A percentile compares a stretch with the other conserved stretches of the same genome.
phyloP scores from a whole-genome alignment of 2,113 vertebrate species.

The Atrichornis clamosus region DNA sequence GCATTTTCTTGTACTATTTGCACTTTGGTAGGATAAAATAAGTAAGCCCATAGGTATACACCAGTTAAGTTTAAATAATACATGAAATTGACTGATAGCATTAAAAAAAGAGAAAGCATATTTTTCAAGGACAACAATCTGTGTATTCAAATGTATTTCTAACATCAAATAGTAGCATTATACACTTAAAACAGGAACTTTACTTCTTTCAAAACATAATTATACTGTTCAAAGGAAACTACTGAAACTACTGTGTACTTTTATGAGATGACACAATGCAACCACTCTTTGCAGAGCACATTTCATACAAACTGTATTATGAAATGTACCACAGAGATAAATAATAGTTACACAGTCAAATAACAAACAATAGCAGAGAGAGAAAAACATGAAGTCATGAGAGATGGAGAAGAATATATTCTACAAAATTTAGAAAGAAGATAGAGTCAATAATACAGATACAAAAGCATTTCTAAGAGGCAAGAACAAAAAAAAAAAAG shows the following conservation, averaged over 20 bases:
- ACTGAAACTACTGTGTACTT: slow-evolving; percentile 14
- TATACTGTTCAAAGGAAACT: slow-evolving; percentile 38
- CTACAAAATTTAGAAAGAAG: neutral
- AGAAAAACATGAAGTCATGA: neutral
- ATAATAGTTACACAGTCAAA: slow-evolving; percentile 17
- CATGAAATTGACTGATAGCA: neutral
- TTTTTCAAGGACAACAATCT: slow-evolving; percentile 34
- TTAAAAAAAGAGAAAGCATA: neutral
- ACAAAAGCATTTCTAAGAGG: neutral
- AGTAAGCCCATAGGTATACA: neutral
- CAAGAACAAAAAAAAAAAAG: neutral
- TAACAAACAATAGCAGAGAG: slow-evolving; percentile 18
- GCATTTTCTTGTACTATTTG: neutral
- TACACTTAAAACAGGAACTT: neutral
- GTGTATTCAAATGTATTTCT: neutral
- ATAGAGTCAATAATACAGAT: neutral
- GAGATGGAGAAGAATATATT: neutral
- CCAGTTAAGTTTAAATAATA: slow-evolving; percentile 38
- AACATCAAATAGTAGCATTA: neutral
- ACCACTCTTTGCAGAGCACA: neutral
- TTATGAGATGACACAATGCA: neutral
- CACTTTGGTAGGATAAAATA: neutral
- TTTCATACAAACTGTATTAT: neutral
- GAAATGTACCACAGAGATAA: slow-evolving; percentile 25
- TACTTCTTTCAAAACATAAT: slow-evolving; percentile 33